Base-by-base conservation (phyloP, 1,140 invertebrate genomes). In the Diabrotica virgifera region DNA sequence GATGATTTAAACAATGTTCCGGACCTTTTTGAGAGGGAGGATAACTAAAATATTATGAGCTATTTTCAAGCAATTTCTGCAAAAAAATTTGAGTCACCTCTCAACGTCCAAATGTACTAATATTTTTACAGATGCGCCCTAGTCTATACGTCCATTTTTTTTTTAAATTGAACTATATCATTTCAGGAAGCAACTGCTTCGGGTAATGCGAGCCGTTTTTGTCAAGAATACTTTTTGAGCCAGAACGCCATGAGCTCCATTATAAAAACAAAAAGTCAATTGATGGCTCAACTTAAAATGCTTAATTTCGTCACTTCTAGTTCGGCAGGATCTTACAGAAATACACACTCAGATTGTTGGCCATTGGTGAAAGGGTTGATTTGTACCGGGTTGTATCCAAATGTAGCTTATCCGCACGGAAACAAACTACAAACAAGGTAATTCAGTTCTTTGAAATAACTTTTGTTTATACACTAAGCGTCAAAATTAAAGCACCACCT, bases 301-400 rank as follows among this genome's bases (percentile, higher is more conserved):
- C 86, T 90, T 0, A 89, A 93, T 6, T 91, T 97, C 72, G 87
- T 98, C 0, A 89, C 89, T 67, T 80, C 97, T 95, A 81, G 79
- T 82, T 0, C 93, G 35, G 59, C 59, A 12, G 89, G 94, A 36
- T 81, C 87, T 69, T 88, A 89, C 68, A 81, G 92, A 5, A 98
- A 97, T 81, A 78, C 82, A 0, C 93, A 96, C 80, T 93, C 94
- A 0, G 89, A 92, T 72, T 93, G 92, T 78, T 97, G 95, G 94
- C 87, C 91, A 11, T 85, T 96, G 10, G 90, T 98, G 0, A 98
- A 97, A 80, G 95, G 93, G 4, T 92, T 93, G 5, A 76, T 98
- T 5, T 87, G 89, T 56, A 90, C 89, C 36, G 95, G 94, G 5
- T 81, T 92, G 36, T 97, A 96, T 82, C 95, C 95, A 0, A 93